Evolutionary conservation across 2,888 invertebrate genomes (phyloP), one percentile per base, ranked within the genome.

Genomic region (Leucoptera coffeella): DNA sequence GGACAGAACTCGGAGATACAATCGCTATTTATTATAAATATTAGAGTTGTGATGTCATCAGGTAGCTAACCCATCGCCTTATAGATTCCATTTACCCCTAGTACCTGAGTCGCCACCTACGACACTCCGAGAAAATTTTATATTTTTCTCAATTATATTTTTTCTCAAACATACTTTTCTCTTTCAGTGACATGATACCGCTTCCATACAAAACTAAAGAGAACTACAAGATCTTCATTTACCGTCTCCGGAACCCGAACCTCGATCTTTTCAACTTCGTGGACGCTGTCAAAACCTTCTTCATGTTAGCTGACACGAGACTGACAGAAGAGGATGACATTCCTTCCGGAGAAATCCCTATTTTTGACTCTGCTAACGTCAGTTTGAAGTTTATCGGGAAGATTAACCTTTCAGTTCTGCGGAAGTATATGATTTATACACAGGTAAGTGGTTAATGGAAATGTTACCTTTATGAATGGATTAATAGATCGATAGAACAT

Each of bases 381-480:
- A 62, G 75, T 2, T 45, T 82, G 30, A 75, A 76, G 31, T 82
- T 83, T 39, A 53, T 82, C 14, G 65, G 78, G 6, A 79, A 76
- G 52, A 54, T 82, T 3, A 76, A 76, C 21, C 49, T 82, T 23
- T 75, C 77, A 0, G 71, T 78, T 19, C 43, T 83, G 12, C 73
- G 78, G 26, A 78, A 81, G 43, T 83, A 82, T 42, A 81, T 83
- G 81, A 61, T 79, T 40, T 82, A 82, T 39, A 77, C 81, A 24
- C 83, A 80, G 62, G 79, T 77, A 37, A n/a, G n/a, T n/a, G n/a
- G n/a, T n/a, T n/a, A n/a, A n/a, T n/a, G n/a, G n/a, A n/a, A n/a
- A n/a, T n/a, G n/a, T n/a, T n/a, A n/a, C n/a, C n/a, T n/a, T n/a
- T n/a, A n/a, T n/a, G n/a, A n/a, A n/a, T n/a, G n/a, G n/a, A n/a